phyloP scores from a whole-genome alignment of 2,113 vertebrate genomes.

The Actinemys pallida region DNA sequence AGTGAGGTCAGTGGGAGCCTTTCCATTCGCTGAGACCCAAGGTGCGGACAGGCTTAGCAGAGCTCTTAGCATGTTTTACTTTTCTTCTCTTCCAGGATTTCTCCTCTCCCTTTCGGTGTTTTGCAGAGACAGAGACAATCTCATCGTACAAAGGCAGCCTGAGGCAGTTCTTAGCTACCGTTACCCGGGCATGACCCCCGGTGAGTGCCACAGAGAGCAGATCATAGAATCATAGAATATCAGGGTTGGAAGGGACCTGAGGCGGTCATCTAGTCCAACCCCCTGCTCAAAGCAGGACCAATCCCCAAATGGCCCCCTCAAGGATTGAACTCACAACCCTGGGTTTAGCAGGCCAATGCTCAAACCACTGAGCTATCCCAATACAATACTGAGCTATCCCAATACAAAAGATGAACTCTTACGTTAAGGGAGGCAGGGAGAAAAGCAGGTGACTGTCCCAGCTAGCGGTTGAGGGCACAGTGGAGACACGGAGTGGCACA shows the following conservation, averaged over 20 bases:
- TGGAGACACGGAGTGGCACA: not conserved
- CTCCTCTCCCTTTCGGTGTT: too few species aligned
- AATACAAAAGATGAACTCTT: not conserved
- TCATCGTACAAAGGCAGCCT: not conserved
- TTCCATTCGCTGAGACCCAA: not conserved
- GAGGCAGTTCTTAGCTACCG: not conserved
- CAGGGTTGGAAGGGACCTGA: too few species aligned
- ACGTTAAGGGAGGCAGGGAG: not conserved
- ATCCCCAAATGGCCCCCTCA: too few species aligned
- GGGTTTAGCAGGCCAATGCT: too few species aligned
- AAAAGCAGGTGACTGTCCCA: not conserved
- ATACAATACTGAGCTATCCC: too few species aligned
- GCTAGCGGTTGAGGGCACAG: not conserved
- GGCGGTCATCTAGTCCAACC: too few species aligned
- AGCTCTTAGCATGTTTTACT: not conserved
- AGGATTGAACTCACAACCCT: too few species aligned
- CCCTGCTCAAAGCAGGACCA: too few species aligned
- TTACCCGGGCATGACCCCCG: not conserved
- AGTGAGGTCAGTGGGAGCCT: not conserved
- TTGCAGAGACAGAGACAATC: not conserved
- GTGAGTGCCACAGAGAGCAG: not conserved
- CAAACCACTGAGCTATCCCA: too few species aligned
- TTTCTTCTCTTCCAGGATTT: not conserved
- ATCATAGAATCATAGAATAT: too few species aligned
- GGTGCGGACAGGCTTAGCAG: not conserved